Evolutionary conservation across 2,113 vertebrate species (phyloP).

Genomic region (Proterorhinus semilunaris): DNA sequence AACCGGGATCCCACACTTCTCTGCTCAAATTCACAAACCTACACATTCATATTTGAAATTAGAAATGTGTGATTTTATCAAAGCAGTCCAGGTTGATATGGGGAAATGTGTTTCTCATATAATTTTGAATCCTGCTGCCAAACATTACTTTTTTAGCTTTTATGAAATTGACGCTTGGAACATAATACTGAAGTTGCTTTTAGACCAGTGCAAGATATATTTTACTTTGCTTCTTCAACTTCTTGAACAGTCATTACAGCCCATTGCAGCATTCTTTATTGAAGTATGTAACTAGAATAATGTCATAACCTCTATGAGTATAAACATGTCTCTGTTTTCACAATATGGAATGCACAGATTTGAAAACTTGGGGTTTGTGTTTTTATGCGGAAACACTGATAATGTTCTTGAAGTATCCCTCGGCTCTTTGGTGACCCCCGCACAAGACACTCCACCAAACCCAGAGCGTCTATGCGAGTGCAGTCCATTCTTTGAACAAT

Average conservation of each 20-base stretch:
- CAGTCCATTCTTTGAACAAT: conserved; percentile 57
- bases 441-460: conserved; percentile 26
- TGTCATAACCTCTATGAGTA: too few species aligned
- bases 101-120: background rate
- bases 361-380: too few species aligned
- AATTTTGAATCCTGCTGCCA: too few species aligned
- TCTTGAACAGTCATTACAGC: background rate
- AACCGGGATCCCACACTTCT: conserved; percentile 54
- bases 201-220: background rate
- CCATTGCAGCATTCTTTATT: background rate
- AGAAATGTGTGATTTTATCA: background rate
- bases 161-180: background rate
- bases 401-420: background rate
- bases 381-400: too few species aligned
- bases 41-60: conserved; percentile 31
- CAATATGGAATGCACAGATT: too few species aligned
- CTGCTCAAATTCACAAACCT: conserved; percentile 40
- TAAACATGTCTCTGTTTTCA: too few species aligned
- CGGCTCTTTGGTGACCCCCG: too few species aligned
- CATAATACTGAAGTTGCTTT: background rate
- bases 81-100: background rate
- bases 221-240: background rate
- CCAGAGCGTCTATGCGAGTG: conserved; percentile 44
- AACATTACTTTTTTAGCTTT: background rate
- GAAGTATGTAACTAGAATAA: too few species aligned